Percentiles rank a stretch among this genome's conserved stretches.
These are phyloP conservation scores for Drosophila flavopinicola DNA, from an alignment of 2,888 invertebrate genomes.

Conservation along the genomic window DNA sequence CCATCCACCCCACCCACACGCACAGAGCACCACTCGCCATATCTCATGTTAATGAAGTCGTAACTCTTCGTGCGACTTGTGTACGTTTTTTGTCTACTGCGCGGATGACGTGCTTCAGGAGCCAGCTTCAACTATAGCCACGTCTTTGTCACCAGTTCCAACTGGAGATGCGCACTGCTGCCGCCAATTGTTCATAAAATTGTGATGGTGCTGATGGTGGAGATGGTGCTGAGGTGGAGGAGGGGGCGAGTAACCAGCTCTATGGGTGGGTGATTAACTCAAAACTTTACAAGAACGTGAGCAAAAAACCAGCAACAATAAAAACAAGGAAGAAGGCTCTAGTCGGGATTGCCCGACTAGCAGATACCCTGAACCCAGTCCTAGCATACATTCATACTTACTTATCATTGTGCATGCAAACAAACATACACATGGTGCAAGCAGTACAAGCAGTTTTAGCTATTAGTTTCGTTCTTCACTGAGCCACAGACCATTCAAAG, in stretches of 20 bases:
- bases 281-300: slow-evolving; percentile 13
- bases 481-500: too few species aligned
- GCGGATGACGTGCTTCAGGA: slow-evolving; percentile 43
- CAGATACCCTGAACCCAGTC: slow-evolving; percentile 4
- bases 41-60: slow-evolving; percentile 81
- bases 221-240: too few species aligned
- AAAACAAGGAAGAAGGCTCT: too few species aligned
- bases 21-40: slow-evolving; percentile 64
- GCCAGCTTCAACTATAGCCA: neutral
- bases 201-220: neutral
- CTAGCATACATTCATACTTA: too few species aligned
- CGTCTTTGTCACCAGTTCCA: neutral
- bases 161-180: slow-evolving; percentile 28
- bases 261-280: slow-evolving; percentile 21
- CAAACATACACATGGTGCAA: too few species aligned
- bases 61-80: slow-evolving; percentile 75
- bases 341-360: neutral
- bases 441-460: too few species aligned
- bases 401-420: too few species aligned
- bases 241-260: neutral
- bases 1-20: neutral
- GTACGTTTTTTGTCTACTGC: slow-evolving; percentile 63
- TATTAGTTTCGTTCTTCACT: too few species aligned
- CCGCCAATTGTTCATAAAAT: slow-evolving; percentile 37
- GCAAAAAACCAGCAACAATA: neutral